phyloP scores from a whole-genome alignment of 2,113 vertebrate species.

The Cercocebus atys region DNA sequence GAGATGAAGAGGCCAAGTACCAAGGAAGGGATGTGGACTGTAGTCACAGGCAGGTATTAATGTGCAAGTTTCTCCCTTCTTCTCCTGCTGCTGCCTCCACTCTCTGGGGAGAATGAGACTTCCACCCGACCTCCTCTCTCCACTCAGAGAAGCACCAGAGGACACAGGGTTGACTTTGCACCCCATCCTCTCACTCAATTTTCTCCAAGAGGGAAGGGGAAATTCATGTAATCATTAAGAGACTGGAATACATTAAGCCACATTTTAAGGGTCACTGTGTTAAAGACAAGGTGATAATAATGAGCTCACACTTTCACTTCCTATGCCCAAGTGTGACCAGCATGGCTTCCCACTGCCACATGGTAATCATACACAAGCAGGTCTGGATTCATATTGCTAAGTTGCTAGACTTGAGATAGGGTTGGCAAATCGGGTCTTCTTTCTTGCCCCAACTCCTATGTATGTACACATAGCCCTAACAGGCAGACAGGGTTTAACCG shows the following conservation, averaged over 20 bases:
- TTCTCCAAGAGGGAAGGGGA: neutral
- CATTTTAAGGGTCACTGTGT: neutral
- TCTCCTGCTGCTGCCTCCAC: neutral
- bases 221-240: neutral
- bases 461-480: neutral
- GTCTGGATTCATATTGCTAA: neutral
- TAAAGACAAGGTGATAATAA: neutral
- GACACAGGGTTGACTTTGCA: neutral
- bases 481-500: neutral
- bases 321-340: neutral
- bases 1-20: neutral
- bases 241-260: neutral
- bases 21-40: neutral
- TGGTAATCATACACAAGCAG: neutral
- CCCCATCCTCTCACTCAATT: neutral
- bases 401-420: neutral
- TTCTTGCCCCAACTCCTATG: neutral
- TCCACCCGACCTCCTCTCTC: neutral
- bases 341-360: neutral
- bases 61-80: neutral
- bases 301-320: neutral
- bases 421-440: neutral
- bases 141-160: neutral
- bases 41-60: neutral
- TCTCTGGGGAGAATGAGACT: rapidly evolving